Evolutionary conservation across 2,797 vertebrate species (phyloP).

Genomic region (Cuculus canorus): DNA sequence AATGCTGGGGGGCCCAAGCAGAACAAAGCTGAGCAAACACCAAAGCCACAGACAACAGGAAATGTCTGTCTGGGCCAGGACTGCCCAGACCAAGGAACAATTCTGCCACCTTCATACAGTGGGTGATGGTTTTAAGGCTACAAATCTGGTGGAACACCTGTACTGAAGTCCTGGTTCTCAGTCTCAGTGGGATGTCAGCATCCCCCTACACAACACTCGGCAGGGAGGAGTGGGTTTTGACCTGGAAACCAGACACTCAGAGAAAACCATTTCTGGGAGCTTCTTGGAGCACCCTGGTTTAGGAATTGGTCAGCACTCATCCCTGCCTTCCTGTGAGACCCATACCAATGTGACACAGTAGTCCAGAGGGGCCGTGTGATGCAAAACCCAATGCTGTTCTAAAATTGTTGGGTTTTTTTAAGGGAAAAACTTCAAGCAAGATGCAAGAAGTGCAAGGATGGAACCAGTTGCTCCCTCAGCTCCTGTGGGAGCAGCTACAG

Average conservation of each 20-base stretch:
- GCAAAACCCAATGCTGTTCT: background rate
- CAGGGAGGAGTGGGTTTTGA: background rate
- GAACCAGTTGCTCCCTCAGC: background rate
- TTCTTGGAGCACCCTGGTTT: background rate
- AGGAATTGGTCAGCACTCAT: background rate
- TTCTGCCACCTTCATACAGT: no score
- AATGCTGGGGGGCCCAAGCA: background rate
- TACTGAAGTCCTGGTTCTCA: no score
- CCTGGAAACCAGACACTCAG: background rate
- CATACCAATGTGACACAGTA: background rate
- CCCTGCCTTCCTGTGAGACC: background rate
- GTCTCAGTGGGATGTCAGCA: no score
- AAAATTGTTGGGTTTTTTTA: background rate
- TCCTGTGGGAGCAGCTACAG: background rate
- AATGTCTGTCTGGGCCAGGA: no score
- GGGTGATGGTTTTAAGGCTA: no score
- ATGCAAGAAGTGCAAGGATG: background rate
- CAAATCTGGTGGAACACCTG: no score
- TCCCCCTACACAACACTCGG: fast-evolving
- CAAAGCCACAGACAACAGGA: background rate
- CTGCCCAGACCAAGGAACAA: no score
- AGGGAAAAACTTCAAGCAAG: background rate
- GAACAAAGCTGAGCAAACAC: background rate
- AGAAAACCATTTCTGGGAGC: background rate
- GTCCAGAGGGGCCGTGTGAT: background rate